Evolutionary conservation across 2,888 invertebrate species (phyloP), one percentile per base, ranked within the genome.

Genomic region (Pocota personata): DNA sequence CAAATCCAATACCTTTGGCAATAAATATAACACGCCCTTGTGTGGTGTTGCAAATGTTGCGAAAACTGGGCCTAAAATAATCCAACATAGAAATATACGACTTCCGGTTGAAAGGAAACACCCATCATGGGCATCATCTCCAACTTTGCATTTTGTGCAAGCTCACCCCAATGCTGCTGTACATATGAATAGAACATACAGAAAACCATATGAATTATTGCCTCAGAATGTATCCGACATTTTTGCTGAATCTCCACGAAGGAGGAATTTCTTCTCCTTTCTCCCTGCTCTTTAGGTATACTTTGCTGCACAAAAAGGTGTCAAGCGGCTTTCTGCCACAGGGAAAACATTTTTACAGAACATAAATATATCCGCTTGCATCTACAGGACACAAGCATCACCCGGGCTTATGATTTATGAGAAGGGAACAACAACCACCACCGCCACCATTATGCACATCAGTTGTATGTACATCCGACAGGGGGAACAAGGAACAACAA

Each of bases 81-180:
- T 80, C 69, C 21, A 35, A 27, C 37, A 75, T 67, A 58, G 35
- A 57, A 62, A 66, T 77, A 58, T 57, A 78, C 52, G 77, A 77
- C 72, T 78, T 83, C 82, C 78, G 83, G 78, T 73, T 73, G 72
- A 83, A 78, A 83, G 83, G 78, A 83, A 57, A 62, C 69, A 67
- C 73, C 79, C 32, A 50, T 79, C 55, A 64, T 24, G 60, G 58
- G 50, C 46, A 62, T 69, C 79, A 83, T 73, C 67, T 62, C 40
- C 62, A 62, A 60, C 16, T 48, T 62, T 64, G 46, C 37, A 16
- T 30, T 40, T 16, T 19, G 37, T 37, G 16, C 62, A 66, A 72
- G 50, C 32, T 46, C 35, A 80, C 60, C 40, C 73, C 32, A 40
- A 4, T 24, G 8, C 16, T 21, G 40, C 62, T 27, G 19, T 12